A percentile compares a stretch with the other conserved stretches of the same genome.
phyloP scores from a whole-genome alignment of 2,888 invertebrate genomes.

The Campaea margaritaria region DNA sequence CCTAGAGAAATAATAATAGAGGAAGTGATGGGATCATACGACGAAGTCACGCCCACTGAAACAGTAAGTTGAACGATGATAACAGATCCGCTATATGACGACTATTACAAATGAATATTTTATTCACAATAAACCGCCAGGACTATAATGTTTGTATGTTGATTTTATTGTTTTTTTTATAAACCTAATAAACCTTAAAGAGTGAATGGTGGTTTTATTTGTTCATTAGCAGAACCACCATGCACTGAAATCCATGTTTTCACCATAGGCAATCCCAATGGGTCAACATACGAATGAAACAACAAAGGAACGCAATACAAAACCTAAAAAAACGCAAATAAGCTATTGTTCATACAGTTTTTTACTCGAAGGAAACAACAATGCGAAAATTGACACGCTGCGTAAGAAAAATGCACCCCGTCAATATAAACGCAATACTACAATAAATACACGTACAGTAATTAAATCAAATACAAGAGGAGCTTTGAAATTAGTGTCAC shows the following conservation, averaged over 20 bases:
- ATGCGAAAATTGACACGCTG: slow-evolving; percentile 25
- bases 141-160: background rate
- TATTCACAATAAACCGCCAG: slow-evolving; percentile 6
- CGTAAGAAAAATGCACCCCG: slow-evolving; percentile 29
- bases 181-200: slow-evolving; percentile 44
- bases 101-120: slow-evolving; percentile 6
- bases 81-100: slow-evolving; percentile 40
- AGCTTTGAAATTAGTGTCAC: slow-evolving; percentile 16
- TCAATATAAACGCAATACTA: slow-evolving; percentile 22
- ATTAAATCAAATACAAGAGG: background rate
- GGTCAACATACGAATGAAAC: slow-evolving; percentile 26
- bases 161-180: slow-evolving; percentile 6
- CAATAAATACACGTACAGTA: slow-evolving; percentile 1
- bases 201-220: slow-evolving; percentile 65
- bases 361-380: slow-evolving; percentile 27
- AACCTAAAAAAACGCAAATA: background rate
- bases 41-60: slow-evolving; percentile 58
- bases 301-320: slow-evolving; percentile 17
- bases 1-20: slow-evolving; percentile 65
- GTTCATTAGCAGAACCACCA: slow-evolving; percentile 48
- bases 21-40: slow-evolving; percentile 69
- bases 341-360: slow-evolving; percentile 22
- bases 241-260: slow-evolving; percentile 45
- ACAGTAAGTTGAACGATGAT: slow-evolving; percentile 67
- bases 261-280: slow-evolving; percentile 49